Percentiles rank a stretch among this genome's conserved stretches.
phyloP scores from a whole-genome alignment of 2,113 vertebrate species.

The Thamnaconus septentrionalis region DNA sequence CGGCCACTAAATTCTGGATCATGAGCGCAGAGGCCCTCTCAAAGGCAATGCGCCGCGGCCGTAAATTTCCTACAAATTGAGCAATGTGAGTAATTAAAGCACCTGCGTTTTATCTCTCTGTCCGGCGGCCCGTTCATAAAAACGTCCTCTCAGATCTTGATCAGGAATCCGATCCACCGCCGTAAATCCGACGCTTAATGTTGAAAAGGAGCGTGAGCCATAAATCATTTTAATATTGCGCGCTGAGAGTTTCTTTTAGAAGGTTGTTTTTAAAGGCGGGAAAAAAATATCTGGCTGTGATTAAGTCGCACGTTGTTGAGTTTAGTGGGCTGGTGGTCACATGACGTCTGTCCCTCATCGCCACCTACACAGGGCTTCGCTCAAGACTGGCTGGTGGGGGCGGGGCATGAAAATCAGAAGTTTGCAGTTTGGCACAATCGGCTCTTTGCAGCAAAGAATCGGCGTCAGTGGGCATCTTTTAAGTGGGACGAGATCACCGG shows the following conservation, averaged over 20 bases:
- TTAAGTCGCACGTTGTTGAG: conserved; percentile 65
- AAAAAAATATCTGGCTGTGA: conserved; percentile 67
- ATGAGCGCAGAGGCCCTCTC: conserved; percentile 41
- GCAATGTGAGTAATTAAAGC: conserved; percentile 71
- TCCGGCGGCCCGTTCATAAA: conserved; percentile 71
- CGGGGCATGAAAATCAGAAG: conserved; percentile 18
- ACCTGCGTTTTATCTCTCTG: conserved; percentile 70
- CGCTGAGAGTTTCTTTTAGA: conserved; percentile 17
- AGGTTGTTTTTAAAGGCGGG: conserved; percentile 20
- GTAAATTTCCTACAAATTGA: conserved; percentile 58
- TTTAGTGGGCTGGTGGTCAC: conserved; percentile 61
- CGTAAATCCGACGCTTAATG: conserved; percentile 73
- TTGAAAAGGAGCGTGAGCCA: conserved; percentile 61
- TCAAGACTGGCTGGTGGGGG: no score
- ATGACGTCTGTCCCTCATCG: conserved; percentile 8
- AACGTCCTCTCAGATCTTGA: conserved; percentile 65
- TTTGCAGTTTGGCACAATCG: conserved; percentile 7
- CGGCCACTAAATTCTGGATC: conserved; percentile 17
- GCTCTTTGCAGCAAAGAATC: conserved; percentile 8
- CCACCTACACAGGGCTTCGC: not conserved
- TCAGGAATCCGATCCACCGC: conserved; percentile 65
- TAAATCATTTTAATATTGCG: conserved; percentile 74
- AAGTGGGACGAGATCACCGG: conserved; percentile 52
- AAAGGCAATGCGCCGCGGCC: conserved; percentile 31
- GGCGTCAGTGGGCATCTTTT: conserved; percentile 34